These are phyloP conservation scores for Griposia aprilina DNA, from an alignment of 2,888 invertebrate genomes.

Conservation along the genomic window DNA sequence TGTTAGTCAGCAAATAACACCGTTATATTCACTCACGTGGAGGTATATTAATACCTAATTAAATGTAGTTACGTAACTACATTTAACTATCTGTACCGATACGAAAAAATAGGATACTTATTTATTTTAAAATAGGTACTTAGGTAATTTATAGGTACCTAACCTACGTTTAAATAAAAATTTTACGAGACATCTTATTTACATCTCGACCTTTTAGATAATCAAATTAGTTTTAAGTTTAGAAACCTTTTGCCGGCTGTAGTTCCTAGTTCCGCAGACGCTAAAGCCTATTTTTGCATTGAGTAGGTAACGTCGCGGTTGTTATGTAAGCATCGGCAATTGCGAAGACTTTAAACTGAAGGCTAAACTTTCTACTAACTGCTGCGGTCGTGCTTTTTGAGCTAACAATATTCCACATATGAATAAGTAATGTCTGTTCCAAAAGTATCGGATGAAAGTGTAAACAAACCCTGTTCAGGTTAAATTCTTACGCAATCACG, in stretches of 20 bases:
- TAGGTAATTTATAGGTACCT: background rate
- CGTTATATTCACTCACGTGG: background rate
- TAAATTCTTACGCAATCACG: background rate
- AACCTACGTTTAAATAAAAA: background rate
- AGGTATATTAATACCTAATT: background rate
- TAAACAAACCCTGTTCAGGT: background rate
- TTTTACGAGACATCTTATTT: background rate
- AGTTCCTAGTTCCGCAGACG: background rate
- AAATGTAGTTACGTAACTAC: no score
- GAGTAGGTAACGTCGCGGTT: background rate
- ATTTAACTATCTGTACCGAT: no score
- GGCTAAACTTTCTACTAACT: slow-evolving; percentile 2
- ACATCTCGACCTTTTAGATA: background rate
- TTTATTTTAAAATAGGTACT: background rate
- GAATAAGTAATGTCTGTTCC: background rate
- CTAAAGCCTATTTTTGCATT: background rate
- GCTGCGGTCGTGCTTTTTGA: background rate
- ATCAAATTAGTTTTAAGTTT: background rate
- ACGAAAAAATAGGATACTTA: background rate
- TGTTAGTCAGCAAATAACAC: background rate
- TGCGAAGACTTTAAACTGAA: slow-evolving; percentile 2
- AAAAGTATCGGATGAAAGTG: background rate
- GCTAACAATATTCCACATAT: background rate
- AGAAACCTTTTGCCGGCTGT: background rate
- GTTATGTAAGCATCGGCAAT: background rate